Evolutionary conservation across 2,797 vertebrate genomes (phyloP), one percentile per base, ranked within the genome.

Genomic region (Urocyon cinereoargenteus): DNA sequence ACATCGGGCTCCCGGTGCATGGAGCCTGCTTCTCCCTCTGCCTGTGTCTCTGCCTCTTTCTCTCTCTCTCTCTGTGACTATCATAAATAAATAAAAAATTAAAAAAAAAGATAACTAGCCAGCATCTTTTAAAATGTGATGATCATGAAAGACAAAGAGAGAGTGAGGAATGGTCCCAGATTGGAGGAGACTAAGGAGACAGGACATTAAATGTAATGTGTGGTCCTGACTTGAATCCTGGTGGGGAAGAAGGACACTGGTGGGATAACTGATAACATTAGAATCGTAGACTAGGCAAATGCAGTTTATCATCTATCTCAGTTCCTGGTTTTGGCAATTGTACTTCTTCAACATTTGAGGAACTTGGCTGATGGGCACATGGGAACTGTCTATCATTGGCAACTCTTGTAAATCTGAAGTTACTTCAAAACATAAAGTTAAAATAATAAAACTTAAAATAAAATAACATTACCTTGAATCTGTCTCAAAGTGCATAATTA

Each of bases 371-470:
- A 66, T 61, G 3, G 16, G 4, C 26, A 28, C 62, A 88, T 2
- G 84, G 72, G 31, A 85, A 57, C 59, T 45, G n/a, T 57, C 45
- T 91, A 51, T 45, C 28, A 87, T 55, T 89, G 75, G 40, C 73
- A 93, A 83, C 18, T 40, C 40, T 75, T 91, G 4, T 70, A 92
- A 91, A 77, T 57, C 61, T 92, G 66, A 94, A 82, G 62, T 91
- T 88, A 90, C 66, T 86, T 95, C 57, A 86, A 86, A 89, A 86
- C 86, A 94, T 79, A 93, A 88, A 96, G 64, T 64, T 45, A 81
- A 64, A 87, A 34, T 83, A 62, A 86, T 77, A 83, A 90, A 93
- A 36, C n/a, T 53, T 84, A 90, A 94, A 93, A 55, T 55, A 92
- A 90, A 96, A 68, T 68, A 81, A 31, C 7, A 61, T 66, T 11